Percentiles rank a stretch among this genome's conserved stretches.
Conservation (phyloP, 2,113 vertebrate species). For the Scolopax mira region DNA sequence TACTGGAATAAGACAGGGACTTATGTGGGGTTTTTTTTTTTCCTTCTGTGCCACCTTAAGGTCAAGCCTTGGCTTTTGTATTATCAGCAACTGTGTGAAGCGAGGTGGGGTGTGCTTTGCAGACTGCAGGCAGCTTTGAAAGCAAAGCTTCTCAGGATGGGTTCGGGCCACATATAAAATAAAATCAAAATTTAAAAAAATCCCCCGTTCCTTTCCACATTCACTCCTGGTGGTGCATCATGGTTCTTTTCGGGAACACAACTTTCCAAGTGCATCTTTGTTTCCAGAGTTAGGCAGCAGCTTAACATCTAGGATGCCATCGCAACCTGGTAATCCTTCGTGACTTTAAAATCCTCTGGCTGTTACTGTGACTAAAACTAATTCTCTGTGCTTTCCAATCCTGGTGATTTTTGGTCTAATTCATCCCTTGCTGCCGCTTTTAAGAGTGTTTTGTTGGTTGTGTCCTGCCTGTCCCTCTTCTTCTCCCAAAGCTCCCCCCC, state of each 20-base stretch:
- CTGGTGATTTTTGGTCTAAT: neutral
- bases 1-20: neutral
- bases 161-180: neutral
- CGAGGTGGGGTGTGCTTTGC: neutral
- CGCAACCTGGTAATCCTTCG: neutral
- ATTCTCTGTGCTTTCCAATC: neutral
- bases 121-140: neutral
- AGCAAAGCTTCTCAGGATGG: neutral
- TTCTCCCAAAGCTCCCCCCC: neutral
- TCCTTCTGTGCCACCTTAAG: neutral
- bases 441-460: neutral
- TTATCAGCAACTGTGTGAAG: neutral
- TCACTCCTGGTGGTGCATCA: neutral
- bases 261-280: neutral
- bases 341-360: neutral
- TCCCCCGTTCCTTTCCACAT: neutral
- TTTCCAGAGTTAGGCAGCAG: neutral
- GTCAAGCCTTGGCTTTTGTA: neutral
- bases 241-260: neutral
- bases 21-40: neutral
- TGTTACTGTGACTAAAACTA: neutral
- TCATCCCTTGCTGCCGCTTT: neutral
- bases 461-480: neutral
- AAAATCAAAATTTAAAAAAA: neutral
- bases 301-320: neutral